phyloP scores from a whole-genome alignment of 2,888 invertebrate genomes.

The Temnothorax unifasciatus region DNA sequence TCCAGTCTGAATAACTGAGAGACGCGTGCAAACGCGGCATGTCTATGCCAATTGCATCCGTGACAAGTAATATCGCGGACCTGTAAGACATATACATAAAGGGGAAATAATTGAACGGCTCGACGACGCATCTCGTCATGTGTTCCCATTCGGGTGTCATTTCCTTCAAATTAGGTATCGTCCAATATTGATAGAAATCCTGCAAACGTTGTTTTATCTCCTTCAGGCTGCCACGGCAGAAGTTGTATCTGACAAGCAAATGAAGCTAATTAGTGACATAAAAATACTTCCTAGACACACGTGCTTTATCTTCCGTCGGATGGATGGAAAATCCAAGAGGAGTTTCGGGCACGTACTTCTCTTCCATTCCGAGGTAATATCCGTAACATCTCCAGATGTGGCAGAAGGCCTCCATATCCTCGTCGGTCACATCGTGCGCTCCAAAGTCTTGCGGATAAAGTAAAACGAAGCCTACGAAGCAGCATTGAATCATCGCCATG shows the following conservation, averaged over 20 bases:
- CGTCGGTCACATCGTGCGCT: conserved; percentile 81
- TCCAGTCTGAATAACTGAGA: conserved; percentile 12
- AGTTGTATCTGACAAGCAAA: conserved; percentile 80
- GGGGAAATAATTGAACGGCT: conserved; percentile 80
- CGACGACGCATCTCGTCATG: conserved; percentile 84
- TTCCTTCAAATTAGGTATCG: conserved; percentile 81
- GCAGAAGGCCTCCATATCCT: conserved; percentile 87
- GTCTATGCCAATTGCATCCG: not conserved
- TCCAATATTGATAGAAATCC: conserved; percentile 79
- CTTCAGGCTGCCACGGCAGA: conserved; percentile 83
- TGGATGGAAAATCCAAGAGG: no score
- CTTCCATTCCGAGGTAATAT: conserved; percentile 86
- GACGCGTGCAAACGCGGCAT: conserved; percentile 14
- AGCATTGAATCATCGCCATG: conserved; percentile 87
- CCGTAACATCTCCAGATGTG: conserved; percentile 88
- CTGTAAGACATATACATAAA: not conserved
- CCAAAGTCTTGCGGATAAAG: conserved; percentile 86
- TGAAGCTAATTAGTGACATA: not conserved
- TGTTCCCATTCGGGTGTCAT: conserved; percentile 85
- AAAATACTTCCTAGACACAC: no score
- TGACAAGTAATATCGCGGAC: not conserved
- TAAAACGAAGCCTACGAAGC: conserved; percentile 86
- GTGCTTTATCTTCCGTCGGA: no score
- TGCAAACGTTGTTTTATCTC: conserved; percentile 80
- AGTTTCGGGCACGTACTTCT: conserved; percentile 75